Conservation (phyloP, 2,888 invertebrate species). For the Linyphia triangularis region DNA sequence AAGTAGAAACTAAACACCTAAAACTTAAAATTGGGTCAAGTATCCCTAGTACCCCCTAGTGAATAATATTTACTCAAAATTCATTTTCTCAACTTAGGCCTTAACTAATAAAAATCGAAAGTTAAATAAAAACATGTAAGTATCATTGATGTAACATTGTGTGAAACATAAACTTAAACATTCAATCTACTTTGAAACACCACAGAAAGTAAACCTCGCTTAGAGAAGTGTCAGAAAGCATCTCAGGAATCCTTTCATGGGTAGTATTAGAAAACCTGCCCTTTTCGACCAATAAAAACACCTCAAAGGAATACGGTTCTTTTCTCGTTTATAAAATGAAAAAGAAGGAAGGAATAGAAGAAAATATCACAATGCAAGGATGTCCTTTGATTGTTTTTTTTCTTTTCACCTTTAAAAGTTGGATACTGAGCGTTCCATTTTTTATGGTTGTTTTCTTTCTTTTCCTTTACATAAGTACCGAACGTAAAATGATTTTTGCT, state of each 20-base stretch:
- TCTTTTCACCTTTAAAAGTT: conserved; percentile 41
- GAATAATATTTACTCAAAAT: too few relatives aligned
- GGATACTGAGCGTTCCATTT: conserved; percentile 41
- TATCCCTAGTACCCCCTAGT: too few relatives aligned
- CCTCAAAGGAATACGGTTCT: conserved; percentile 46
- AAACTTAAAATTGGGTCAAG: too few relatives aligned
- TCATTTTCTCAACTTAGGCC: too few relatives aligned
- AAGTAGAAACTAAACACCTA: too few relatives aligned
- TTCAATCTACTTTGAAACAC: neutral
- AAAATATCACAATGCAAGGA: conserved; percentile 29
- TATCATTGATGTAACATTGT: too few relatives aligned
- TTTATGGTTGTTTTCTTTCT: conserved; percentile 44
- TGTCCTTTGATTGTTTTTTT: conserved; percentile 49
- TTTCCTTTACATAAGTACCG: conserved; percentile 16
- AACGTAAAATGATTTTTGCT: conserved; percentile 68
- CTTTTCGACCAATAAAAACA: conserved; percentile 53
- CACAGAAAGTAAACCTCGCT: neutral
- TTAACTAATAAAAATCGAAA: too few relatives aligned
- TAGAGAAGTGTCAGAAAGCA: conserved; percentile 5
- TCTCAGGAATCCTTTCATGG: conserved; percentile 9
- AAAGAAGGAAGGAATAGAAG: neutral
- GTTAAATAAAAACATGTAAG: too few relatives aligned
- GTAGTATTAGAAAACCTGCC: neutral
- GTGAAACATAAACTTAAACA: too few relatives aligned
- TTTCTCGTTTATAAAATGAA: conserved; percentile 34